phyloP scores from a whole-genome alignment of 2,888 invertebrate species.

The Cryptocheilus praepositus region DNA sequence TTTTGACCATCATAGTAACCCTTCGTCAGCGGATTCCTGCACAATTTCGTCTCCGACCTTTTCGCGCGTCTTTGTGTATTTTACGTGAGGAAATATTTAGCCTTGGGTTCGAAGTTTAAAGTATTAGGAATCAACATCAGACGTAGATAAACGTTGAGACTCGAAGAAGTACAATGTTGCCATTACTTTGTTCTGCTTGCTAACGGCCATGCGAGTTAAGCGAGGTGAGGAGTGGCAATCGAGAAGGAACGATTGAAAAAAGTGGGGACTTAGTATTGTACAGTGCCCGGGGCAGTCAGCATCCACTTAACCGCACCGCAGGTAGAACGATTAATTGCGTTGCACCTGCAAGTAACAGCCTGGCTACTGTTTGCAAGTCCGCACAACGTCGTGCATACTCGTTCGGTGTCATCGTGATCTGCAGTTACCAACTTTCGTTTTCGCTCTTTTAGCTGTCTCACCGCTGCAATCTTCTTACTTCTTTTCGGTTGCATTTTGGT shows the following conservation, averaged over 20 bases:
- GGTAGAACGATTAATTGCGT: slow-evolving; percentile 67
- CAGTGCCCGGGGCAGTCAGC: slow-evolving; percentile 41
- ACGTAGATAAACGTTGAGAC: no score
- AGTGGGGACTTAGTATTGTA: slow-evolving; percentile 32
- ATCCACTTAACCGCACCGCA: slow-evolving; percentile 50
- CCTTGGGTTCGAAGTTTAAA: no score
- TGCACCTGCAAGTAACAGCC: slow-evolving; percentile 59
- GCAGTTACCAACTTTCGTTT: neutral
- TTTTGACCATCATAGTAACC: no score
- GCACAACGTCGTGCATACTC: neutral
- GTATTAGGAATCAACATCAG: no score
- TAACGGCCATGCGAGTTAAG: neutral
- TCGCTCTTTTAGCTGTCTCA: neutral
- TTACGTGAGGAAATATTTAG: no score
- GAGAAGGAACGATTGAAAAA: slow-evolving; percentile 22
- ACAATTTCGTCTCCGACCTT: no score
- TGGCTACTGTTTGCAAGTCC: neutral
- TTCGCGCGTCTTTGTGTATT: no score
- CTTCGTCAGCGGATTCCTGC: no score
- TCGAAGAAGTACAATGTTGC: slow-evolving; percentile 25
- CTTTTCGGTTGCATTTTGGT: neutral
- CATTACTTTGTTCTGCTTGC: neutral
- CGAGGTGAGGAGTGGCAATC: slow-evolving; percentile 11
- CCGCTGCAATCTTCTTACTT: neutral
- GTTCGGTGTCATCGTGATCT: no score